These are phyloP conservation scores for Odontomyia ornata DNA, from an alignment of 2,888 invertebrate species.

Conservation along the genomic window DNA sequence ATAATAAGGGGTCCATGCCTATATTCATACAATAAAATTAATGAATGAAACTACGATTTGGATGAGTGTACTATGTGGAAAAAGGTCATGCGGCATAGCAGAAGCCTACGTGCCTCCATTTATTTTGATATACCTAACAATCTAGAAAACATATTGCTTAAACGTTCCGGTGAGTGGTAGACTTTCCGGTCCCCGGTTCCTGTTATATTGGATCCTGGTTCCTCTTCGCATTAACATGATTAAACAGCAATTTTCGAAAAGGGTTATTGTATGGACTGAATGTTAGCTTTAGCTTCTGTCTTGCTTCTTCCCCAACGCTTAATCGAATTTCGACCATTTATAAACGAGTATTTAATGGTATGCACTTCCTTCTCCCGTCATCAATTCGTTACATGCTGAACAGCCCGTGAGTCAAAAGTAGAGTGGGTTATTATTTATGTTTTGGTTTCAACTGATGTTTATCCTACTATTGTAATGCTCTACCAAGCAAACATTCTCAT, in stretches of 20 bases:
- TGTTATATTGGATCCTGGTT: conserved; percentile 10
- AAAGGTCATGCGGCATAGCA: conserved; percentile 14
- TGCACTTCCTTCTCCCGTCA: conserved; percentile 30
- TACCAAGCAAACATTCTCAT: not conserved
- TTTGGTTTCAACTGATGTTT: conserved; percentile 22
- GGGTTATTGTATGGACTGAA: conserved; percentile 34
- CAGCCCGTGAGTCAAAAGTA: not conserved
- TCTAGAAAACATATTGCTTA: conserved; percentile 29
- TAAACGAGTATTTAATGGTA: conserved; percentile 42
- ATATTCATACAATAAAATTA: conserved; percentile 34
- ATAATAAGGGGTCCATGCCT: conserved; percentile 15
- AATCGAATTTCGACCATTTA: conserved; percentile 42
- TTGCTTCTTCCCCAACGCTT: conserved; percentile 21
- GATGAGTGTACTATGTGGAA: conserved; percentile 11
- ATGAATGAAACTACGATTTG: conserved; percentile 20
- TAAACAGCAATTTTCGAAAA: conserved; percentile 44
- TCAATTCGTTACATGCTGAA: not conserved
- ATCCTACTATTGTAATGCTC: not conserved
- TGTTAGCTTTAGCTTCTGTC: not conserved
- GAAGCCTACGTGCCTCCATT: conserved; percentile 39
- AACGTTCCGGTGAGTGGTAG: conserved; percentile 39
- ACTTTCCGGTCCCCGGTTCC: conserved; percentile 24
- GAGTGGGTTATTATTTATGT: conserved; percentile 25
- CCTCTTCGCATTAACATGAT: conserved; percentile 42
- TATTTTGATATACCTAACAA: conserved; percentile 35